Base-by-base conservation (phyloP, 2,888 invertebrate species). In the Dioctria linearis region DNA sequence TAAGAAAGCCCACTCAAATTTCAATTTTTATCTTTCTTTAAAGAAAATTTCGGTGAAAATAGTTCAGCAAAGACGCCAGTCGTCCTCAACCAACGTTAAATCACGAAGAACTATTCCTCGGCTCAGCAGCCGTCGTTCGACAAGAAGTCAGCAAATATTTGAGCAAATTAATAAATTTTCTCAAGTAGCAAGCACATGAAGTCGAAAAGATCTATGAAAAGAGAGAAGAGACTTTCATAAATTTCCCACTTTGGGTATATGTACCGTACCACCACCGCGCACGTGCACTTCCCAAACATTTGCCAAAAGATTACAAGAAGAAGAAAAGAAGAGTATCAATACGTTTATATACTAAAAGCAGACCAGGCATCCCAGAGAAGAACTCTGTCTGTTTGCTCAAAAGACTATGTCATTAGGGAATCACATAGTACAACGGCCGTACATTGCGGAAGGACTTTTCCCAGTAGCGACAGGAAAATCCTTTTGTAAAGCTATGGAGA, bases 141-240 rank as follows among this genome's bases (percentile, higher is more conserved):
- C 73, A 73, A 73, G 73, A 73, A 73, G 73, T 73, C 73, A 73
- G 73, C 73, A 73, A 73, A 73, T 73, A 73, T 73, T 73, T 73
- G 73, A 73, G 54, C 54, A 73, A 73, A 73, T 73, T 73, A 73
- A 54, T 73, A 73, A 73, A 73, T 73, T 73, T 57, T 54, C 73
- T 73, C 73, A 73, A 73, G 73, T 73, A 73, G 54, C 73, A 57
- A 57, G 73, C 73, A 73, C 57, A 51, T 1, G 25, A 25, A 73
- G 0, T 25, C 25, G 25, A 25, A 25, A 25, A 25, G 25, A 25
- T 25, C 25, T 25, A 2, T 25, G 25, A 1, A 25, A 25, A 25
- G 25, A 25, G 25, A 25, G 25, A 25, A 25, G 25, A 25, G 25
- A 25, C 25, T 25, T 25, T 25, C 25, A 25, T 0, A 25, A 25